Percentiles rank a stretch among this genome's conserved stretches.
phyloP scores from a whole-genome alignment of 2,888 invertebrate genomes.

The Lepetodrilus schrolli region DNA sequence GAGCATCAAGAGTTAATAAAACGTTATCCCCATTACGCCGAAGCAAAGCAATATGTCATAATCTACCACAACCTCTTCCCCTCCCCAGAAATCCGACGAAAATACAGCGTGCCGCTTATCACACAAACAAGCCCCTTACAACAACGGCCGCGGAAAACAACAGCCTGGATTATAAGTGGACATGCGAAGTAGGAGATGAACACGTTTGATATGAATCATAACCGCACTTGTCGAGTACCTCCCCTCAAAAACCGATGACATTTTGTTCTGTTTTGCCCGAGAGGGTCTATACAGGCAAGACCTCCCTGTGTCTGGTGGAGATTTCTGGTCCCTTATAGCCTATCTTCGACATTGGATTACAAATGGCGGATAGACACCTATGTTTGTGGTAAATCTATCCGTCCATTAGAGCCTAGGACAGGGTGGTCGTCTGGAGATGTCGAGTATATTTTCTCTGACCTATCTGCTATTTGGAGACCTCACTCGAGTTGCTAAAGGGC shows the following conservation, averaged over 20 bases:
- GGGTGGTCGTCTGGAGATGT: conserved; percentile 5
- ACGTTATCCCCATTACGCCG: background rate
- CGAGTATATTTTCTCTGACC: conserved; percentile 16
- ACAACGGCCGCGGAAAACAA: background rate
- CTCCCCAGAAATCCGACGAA: background rate
- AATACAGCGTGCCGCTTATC: background rate
- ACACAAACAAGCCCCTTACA: conserved; percentile 2
- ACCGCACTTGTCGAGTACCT: background rate
- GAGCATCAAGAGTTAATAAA: background rate
- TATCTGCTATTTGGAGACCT: conserved; percentile 19
- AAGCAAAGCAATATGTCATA: conserved; percentile 1
- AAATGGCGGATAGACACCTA: conserved; percentile 4
- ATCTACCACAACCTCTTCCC: conserved; percentile 4
- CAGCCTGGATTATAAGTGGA: background rate
- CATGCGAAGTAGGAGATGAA: too few species aligned
- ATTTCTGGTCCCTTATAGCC: background rate
- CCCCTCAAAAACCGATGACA: conserved; percentile 12
- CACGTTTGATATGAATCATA: background rate
- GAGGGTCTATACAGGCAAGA: background rate
- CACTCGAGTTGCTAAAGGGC: conserved; percentile 4
- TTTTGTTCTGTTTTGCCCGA: conserved; percentile 17
- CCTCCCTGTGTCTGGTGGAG: background rate
- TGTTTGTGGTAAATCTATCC: conserved; percentile 14
- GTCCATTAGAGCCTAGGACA: background rate
- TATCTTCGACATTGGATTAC: conserved; percentile 1